Evolutionary conservation across 2,797 vertebrate genomes (phyloP).

Genomic region (Zalophus californianus): DNA sequence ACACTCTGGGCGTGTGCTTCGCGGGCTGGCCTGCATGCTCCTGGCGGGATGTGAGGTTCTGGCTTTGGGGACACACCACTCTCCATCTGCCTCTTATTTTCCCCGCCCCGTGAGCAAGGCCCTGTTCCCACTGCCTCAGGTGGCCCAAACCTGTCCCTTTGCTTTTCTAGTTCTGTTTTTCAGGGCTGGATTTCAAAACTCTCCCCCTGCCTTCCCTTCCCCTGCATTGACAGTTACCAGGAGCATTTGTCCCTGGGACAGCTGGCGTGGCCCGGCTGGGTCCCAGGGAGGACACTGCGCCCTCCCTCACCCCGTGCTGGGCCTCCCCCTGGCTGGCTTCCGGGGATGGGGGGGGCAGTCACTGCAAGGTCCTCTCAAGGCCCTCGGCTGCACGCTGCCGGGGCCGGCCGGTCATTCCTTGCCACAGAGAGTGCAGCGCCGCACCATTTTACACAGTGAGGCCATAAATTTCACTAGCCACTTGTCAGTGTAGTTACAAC

Average conservation of each 20-base stretch:
- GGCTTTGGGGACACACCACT: not conserved
- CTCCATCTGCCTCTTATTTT: not conserved
- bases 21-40: not conserved
- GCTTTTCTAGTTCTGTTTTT: not conserved
- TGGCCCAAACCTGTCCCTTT: accelerated
- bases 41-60: accelerated
- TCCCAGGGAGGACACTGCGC: not conserved
- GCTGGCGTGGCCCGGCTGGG: accelerated
- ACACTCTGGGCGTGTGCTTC: accelerated
- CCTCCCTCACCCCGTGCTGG: accelerated
- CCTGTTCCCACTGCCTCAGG: accelerated
- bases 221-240: not conserved
- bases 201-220: not conserved
- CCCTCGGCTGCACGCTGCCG: accelerated
- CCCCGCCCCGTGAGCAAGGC: not conserved
- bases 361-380: not conserved
- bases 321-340: accelerated
- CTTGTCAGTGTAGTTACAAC: constrained; percentile 68
- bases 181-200: not conserved
- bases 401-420: accelerated
- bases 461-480: constrained; percentile 48
- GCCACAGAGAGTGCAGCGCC: not conserved
- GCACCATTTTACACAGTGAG: not conserved
- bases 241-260: not conserved
- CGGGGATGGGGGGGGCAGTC: accelerated